Evolutionary conservation across 2,888 invertebrate genomes (phyloP), one percentile per base, ranked within the genome.

Genomic region (Eupithecia dodoneata): DNA sequence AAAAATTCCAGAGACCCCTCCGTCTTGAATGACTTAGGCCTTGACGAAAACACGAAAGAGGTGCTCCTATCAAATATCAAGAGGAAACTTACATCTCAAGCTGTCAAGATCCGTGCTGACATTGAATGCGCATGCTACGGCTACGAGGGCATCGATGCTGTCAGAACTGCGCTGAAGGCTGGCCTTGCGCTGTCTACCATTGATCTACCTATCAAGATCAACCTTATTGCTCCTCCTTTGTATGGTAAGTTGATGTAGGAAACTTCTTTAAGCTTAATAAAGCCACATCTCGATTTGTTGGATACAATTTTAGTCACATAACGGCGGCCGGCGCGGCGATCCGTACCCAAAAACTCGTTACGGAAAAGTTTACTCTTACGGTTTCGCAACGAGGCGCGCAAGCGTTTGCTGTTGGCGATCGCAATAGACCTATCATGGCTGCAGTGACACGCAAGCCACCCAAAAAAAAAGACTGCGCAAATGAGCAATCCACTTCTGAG

Each of bases 111-210:
- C 81, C 90, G 94, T 0, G 94, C 94, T 0, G 94, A 94, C 76
- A 94, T 94, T 75, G 94, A 94, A 77, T 94, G 94, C 59, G 94
- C 94, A 0, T 94, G 94, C 85, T 94, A 94, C 2, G 94, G 98
- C 2, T 99, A 99, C 88, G 99, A 99, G 91, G 99, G 99, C 47
- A 99, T 99, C 82, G 99, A 99, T 94, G 99, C 99, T 4, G 99
- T 99, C 0, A 99, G 99, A 91, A 96, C 97, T 67, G 99, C 99
- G 0, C 94, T 99, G 65, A 97, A 97, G 90, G 96, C 98, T 81
- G 99, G 99, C 2, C 96, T 99, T 59, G 97, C 97, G 65, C 95
- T 98, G 74, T 99, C 99, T 4, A 99, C 98, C 0, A 97, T 97
- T 84, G 98, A 98, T 84, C 96, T 99, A 94, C 99, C 99, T 0